Evolutionary conservation across 2,888 invertebrate species (phyloP), one percentile per base, ranked within the genome.

Genomic region (Rapana venosa): DNA sequence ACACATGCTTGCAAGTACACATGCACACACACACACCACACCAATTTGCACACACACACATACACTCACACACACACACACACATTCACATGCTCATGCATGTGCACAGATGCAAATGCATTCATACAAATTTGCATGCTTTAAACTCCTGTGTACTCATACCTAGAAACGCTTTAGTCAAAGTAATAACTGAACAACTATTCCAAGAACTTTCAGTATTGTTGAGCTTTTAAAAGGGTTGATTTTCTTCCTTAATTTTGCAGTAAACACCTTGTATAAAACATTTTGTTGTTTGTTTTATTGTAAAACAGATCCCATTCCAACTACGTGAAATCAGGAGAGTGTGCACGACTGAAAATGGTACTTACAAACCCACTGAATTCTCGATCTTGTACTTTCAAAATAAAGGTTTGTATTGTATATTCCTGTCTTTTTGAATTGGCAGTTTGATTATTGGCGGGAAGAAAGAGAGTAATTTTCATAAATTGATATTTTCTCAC

Each of bases 291-390:
- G 74, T 74, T 8, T 36, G 26, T 81, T 17, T 26, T 47, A 32
- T 79, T 13, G 35, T 79, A 20, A 47, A 86, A 58, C 90, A 93
- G 92, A 84, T 85, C 92, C 32, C 89, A 90, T 70, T 87, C 91
- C 17, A 91, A 92, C 77, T 58, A 90, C 20, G 88, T 91, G 58
- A 89, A 91, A 86, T 89, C 91, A 30, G 90, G 90, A 36, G 90
- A 90, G 5, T 85, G 77, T 88, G 90, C 91, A 17, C 91, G 90
- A 56, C 84, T 93, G 17, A 90, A 92, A 88, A 90, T 93, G 47
- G 92, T 93, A 47, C 92, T 93, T 22, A 92, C 93, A 87, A 93
- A 93, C 79, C 90, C 92, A n/a, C 90, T 92, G 0, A 90, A 84
- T 88, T 87, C 92, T 17, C 89, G 88, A 70, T 92, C 92, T 11